Base-by-base conservation (phyloP, 92 coral and sea anemone species). In the Phenganax stokvisi region DNA sequence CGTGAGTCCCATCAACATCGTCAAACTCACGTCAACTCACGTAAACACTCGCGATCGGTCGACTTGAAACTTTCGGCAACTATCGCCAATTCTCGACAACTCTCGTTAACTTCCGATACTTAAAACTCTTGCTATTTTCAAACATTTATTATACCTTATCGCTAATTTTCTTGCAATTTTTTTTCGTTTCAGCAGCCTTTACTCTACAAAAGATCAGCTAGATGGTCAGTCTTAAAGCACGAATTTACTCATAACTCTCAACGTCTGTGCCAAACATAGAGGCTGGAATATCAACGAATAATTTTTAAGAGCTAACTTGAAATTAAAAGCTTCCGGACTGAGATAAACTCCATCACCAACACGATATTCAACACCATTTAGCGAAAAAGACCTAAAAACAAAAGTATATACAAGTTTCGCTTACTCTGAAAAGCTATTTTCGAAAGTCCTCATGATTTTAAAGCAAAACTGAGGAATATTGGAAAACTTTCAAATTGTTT, bases 301-400 rank as follows among this genome's bases (percentile, higher is more conserved):
- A 61, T 6, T 13, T 61, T 15, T 1, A n/a, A 58, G 17, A 58
- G 84, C 97, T 85, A 88, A 93, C 97, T 88, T 89, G 86, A 93
- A 93, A 10, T 91, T 77, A 79, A 89, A 93, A 13, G 93, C 86
- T 6, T 89, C 92, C 27, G 96, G 90, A 31, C 74, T 65, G 20
- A 93, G 85, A 71, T 89, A 91, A 54, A 89, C 90, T 54, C 85
- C 84, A 31, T 91, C 96, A 12, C 96, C 93, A 67, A 88, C 27
- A 61, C 72, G 89, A 73, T 85, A 93, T 17, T 85, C 85, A 51
- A 75, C 28, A 30, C 97, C 96, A 58, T 69, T 68, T 52, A 85
- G 73, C 29, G 87, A 79, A 51, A 86, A 89, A 4, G 96, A 84
- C 29, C 96, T 92, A 84, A 10, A 77, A 66, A 51, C 74, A 13